Evolutionary conservation across 1,140 invertebrate species (phyloP).

Genomic region (Bombus sylvicola): DNA sequence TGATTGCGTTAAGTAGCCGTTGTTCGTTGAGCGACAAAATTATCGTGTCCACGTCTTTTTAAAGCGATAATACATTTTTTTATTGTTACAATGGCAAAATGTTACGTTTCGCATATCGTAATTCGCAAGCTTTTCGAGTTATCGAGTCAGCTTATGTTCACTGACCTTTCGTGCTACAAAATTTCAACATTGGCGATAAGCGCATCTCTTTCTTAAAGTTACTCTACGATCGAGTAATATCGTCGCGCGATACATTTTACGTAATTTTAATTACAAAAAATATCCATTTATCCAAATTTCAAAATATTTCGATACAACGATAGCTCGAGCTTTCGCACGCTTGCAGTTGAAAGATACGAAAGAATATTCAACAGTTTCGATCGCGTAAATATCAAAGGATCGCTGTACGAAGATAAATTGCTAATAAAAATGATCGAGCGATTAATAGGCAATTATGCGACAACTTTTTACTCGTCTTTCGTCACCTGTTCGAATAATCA

Average conservation of each 20-base stretch:
- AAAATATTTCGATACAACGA: background rate
- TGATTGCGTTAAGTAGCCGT: too few species aligned
- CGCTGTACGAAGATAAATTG: background rate
- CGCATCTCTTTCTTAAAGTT: background rate
- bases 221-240: background rate
- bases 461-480: background rate
- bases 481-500: background rate
- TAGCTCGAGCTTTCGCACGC: rapidly evolving
- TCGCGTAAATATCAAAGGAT: rapidly evolving
- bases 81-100: background rate
- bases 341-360: too few species aligned
- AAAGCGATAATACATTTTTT: background rate
- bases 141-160: background rate
- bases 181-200: constrained; percentile 12
- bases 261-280: background rate
- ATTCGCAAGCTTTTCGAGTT: background rate
- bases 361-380: background rate
- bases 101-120: background rate
- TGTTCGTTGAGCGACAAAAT: too few species aligned
- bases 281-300: background rate
- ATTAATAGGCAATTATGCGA: background rate
- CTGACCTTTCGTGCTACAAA: background rate
- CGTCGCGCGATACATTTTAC: background rate
- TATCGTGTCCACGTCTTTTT: too few species aligned
- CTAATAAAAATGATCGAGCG: background rate